Conservation (phyloP, 2,113 vertebrate genomes). For the Dolichallabes microphthalmus region DNA sequence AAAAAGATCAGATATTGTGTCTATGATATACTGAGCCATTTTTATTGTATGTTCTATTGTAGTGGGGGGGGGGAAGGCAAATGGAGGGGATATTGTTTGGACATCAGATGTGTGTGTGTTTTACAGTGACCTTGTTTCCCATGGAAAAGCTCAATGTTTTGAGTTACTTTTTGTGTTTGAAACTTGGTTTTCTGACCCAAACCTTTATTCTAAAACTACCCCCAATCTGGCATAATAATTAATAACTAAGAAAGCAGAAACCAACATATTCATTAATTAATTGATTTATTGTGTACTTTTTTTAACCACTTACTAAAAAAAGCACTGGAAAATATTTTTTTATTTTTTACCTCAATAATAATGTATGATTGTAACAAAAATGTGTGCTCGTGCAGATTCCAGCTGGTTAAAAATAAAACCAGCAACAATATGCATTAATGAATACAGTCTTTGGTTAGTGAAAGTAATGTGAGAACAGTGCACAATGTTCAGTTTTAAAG, state of each 20-base stretch:
- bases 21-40: not conserved
- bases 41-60: not conserved
- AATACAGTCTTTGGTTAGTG: slow-evolving; percentile 51
- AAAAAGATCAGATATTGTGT: no score
- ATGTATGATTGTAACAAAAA: not conserved
- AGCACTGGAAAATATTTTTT: not conserved
- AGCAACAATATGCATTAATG: slow-evolving; percentile 25
- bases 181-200: not conserved
- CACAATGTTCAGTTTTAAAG: slow-evolving; percentile 43
- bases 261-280: not conserved
- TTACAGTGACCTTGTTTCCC: not conserved
- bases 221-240: not conserved
- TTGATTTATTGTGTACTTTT: slow-evolving; percentile 2
- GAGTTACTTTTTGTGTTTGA: not conserved
- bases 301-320: not conserved
- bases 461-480: slow-evolving; percentile 55
- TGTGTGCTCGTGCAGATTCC: not conserved
- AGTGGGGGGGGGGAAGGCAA: no score
- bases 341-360: not conserved
- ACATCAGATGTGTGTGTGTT: not conserved
- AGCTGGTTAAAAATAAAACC: not conserved
- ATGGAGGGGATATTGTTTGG: not conserved
- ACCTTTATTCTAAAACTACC: not conserved
- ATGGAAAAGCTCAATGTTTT: not conserved
- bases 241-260: not conserved